Base-by-base conservation (phyloP, 2,888 invertebrate genomes). In the Coenonympha arcania region DNA sequence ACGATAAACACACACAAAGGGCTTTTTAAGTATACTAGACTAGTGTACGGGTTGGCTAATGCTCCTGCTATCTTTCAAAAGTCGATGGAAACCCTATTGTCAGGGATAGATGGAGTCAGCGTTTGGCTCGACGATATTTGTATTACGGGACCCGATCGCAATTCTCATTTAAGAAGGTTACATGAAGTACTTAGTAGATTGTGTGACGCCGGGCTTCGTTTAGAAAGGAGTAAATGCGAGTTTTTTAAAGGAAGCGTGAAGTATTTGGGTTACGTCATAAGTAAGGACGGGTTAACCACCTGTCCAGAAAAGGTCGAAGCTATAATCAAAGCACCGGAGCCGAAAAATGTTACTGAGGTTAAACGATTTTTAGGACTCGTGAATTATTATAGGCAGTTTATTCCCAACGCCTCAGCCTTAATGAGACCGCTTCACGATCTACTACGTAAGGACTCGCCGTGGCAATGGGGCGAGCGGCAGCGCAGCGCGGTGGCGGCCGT, bases 351-450 rank as follows among this genome's bases (percentile, higher is more conserved):
- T 1, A 40, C 37, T 0, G 60, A 58, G 36, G 34, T 62, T 3
- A 61, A 64, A 48, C 24, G 58, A 24, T 63, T 63, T 41, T 39
- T 62, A 45, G 64, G 63, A 0, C 18, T 64, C 0, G 55, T 63
- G 1, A 64, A 62, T 54, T 64, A 63, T 39, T 62, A 64, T 42
- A 54, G 60, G 18, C 56, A 56, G 52, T 62, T 61, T 48, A 57
- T 64, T 30, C 64, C 63, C 0, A 60, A 58, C 22, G 60, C 61
- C 1, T 63, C 63, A 1, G n/a, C 55, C 0, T 3, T 57, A 4
- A 18, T 63, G n/a, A 48, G 33, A 16, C 60, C 65, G 0, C 46
- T 63, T 0, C 57, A 61, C 31, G 52, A 52, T 13, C 11, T 57
- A 15, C 22, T 55, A 15, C 36, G 52, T 1, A 26, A 13, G 6